These are phyloP conservation scores for Octonoba sinensis DNA, from an alignment of 2,888 invertebrate species.

Conservation along the genomic window DNA sequence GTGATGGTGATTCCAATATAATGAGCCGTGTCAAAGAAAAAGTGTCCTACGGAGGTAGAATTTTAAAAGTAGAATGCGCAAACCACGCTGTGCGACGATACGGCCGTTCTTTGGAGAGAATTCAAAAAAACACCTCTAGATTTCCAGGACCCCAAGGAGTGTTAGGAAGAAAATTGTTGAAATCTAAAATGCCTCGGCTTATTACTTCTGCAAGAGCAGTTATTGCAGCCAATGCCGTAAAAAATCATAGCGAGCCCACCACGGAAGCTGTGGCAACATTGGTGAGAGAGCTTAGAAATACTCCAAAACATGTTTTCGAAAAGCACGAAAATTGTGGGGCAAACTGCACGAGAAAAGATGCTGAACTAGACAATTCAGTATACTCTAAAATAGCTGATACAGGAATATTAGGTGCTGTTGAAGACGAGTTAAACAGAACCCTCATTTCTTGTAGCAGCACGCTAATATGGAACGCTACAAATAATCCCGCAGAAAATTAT, in stretches of 20 bases:
- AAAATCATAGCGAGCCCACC: background rate
- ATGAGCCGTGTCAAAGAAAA: slow-evolving; percentile 3
- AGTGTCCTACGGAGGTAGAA: background rate
- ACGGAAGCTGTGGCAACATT: background rate
- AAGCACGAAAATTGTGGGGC: slow-evolving; percentile 4
- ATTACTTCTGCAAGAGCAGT: background rate
- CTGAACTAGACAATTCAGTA: background rate
- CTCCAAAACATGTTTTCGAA: slow-evolving; percentile 12
- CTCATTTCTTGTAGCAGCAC: slow-evolving; percentile 3
- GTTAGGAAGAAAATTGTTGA: background rate
- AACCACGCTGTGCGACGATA: slow-evolving; percentile 16
- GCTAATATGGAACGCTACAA: slow-evolving; percentile 16
- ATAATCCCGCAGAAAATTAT: slow-evolving; percentile 15
- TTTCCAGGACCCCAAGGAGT: background rate
- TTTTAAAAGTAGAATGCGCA: slow-evolving; percentile 16
- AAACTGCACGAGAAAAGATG: background rate
- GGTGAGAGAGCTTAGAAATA: slow-evolving; percentile 1
- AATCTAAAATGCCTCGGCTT: background rate
- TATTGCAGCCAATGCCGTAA: background rate
- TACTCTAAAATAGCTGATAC: background rate
- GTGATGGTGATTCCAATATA: slow-evolving; percentile 9
- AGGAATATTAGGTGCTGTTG: slow-evolving; percentile 3
- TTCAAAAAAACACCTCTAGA: background rate
- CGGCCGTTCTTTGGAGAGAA: background rate
- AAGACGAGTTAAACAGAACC: background rate